Evolutionary conservation across 2,797 vertebrate species (phyloP).

Genomic region (Sebastes iracundus): DNA sequence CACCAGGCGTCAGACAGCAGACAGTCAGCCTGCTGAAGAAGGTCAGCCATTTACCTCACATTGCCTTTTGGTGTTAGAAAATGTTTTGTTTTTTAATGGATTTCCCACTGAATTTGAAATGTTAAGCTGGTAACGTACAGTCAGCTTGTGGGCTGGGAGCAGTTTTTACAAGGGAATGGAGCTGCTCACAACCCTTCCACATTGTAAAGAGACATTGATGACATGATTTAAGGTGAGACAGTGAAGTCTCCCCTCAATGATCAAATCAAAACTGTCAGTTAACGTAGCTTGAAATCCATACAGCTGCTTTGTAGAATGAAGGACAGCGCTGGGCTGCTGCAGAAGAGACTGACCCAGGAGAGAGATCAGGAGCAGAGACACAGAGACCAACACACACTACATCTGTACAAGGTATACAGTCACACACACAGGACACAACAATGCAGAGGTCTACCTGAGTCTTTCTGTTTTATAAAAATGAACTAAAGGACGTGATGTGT

Average conservation of each 20-base stretch:
- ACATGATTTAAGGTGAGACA: neutral
- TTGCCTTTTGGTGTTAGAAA: neutral
- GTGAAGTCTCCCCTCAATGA: neutral
- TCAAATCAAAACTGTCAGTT: neutral
- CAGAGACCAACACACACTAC: slow-evolving; percentile 61
- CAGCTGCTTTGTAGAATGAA: slow-evolving; percentile 92
- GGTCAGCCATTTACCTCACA: slow-evolving; percentile 74
- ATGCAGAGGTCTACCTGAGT: neutral
- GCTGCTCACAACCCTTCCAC: neutral
- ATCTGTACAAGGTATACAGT: slow-evolving; percentile 75
- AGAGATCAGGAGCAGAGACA: slow-evolving; percentile 62
- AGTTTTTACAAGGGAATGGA: neutral
- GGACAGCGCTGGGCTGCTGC: slow-evolving; percentile 90
- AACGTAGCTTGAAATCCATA: neutral
- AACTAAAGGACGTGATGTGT: neutral
- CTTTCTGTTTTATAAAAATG: neutral
- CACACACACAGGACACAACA: neutral
- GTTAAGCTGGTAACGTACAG: neutral
- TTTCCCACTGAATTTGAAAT: neutral
- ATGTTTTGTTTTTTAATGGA: neutral
- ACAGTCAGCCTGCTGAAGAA: slow-evolving; percentile 91
- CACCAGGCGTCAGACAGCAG: slow-evolving; percentile 91
- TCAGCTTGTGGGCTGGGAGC: neutral
- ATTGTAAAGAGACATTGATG: neutral
- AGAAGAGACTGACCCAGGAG: slow-evolving; percentile 80